Conservation (phyloP, 2,888 invertebrate genomes). For the Dyspetes luteomarginatus region DNA sequence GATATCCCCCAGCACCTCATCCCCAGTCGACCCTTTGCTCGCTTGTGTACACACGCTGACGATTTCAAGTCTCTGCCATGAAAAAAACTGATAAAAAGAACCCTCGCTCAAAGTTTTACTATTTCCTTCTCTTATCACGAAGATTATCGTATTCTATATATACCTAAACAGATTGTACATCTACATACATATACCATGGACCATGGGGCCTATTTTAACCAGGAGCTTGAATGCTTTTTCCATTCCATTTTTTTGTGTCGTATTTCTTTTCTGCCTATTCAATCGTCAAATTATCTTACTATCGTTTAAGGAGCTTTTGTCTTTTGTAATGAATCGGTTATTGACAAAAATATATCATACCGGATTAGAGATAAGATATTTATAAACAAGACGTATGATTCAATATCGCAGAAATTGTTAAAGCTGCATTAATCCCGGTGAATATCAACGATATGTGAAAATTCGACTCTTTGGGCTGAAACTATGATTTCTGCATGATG, state of each 20-base stretch:
- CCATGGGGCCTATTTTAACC: too few relatives aligned
- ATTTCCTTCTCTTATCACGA: slow-evolving; percentile 22
- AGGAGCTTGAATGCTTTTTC: too few relatives aligned
- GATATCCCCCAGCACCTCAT: slow-evolving; percentile 14
- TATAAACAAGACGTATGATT: too few relatives aligned
- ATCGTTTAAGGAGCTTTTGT: too few relatives aligned
- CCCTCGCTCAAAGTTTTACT: slow-evolving; percentile 5
- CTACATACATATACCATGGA: too few relatives aligned
- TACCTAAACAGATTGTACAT: too few relatives aligned
- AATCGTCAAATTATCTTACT: too few relatives aligned
- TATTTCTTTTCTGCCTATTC: neutral
- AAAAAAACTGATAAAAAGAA: slow-evolving; percentile 1
- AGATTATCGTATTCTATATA: neutral
- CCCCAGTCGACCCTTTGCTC: slow-evolving; percentile 8
- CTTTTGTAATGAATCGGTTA: too few relatives aligned
- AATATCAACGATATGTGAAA: neutral
- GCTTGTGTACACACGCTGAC: slow-evolving; percentile 5
- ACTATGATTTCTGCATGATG: slow-evolving; percentile 56
- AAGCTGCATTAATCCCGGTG: neutral
- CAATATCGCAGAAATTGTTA: neutral
- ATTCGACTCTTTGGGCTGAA: neutral
- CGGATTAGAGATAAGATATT: too few relatives aligned
- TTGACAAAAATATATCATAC: too few relatives aligned
- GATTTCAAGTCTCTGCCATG: slow-evolving; percentile 34
- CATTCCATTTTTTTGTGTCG: too few relatives aligned